Base-by-base conservation (phyloP, 2,888 invertebrate species). In the Cephus sareptanus region DNA sequence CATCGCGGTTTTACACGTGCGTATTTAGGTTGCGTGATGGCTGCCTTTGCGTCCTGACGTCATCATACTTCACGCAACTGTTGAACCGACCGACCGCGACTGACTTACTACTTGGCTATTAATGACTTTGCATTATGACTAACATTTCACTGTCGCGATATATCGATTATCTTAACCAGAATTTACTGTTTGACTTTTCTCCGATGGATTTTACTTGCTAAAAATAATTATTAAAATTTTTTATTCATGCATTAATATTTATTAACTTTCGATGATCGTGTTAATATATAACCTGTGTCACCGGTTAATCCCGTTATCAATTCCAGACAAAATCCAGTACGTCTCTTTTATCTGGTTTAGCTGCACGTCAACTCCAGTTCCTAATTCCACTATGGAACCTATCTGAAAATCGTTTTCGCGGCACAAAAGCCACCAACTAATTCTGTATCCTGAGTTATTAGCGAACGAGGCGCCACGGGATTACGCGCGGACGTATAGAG, bases 41-140 rank as follows among this genome's bases (percentile, higher is more conserved):
- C 83, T 78, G 86, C 85, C 87, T 85, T 87, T 75, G 75, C 75
- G 78, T 73, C 34, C 79, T 86, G 87, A 87, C 87, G 87, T 87
- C 87, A 87, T 81, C 83, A 80, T 80, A 83, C 81, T 82, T 83
- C 85, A 85, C 85, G 87, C 84, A 86, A 84, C 81, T 85, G 84
- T 86, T 85, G 85, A 86, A 85, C 83, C 85, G 30, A 75, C 4
- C 40, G 40, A 35, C 35, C 85, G 31, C 15, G 56, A 56, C 56
- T 56, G 56, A 56, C 56, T 56, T 56, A 23, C 23, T 23, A 56
- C 56, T 56, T 56, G 23, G 56, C 56, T 56, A 56, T 56, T 56
- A 23, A 56, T 56, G 56, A 23, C 56, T 56, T 56, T 56, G 23
- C 56, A 56, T 56, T 56, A 56, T 56, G 40, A 56, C 23, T 23